Conservation (phyloP, 2,113 vertebrate genomes). For the Albula goreensis region DNA sequence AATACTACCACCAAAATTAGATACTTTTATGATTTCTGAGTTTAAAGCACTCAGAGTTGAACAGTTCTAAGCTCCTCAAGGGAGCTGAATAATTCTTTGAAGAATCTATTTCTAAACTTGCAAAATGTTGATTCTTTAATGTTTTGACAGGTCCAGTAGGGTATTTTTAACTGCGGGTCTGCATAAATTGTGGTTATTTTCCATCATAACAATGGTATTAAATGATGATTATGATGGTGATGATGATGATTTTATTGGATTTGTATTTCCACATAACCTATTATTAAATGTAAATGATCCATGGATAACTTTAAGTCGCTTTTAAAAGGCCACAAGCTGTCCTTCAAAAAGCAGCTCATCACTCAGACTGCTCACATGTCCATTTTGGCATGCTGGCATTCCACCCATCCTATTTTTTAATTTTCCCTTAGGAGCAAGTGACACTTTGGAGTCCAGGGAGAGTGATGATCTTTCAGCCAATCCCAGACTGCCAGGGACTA, state of each 20-base stretch:
- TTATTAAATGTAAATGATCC: neutral
- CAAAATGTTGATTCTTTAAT: conserved; percentile 11
- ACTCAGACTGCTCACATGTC: neutral
- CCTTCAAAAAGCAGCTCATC: neutral
- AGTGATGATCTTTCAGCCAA: conserved; percentile 81
- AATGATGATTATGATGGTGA: neutral
- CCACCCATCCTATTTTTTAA: neutral
- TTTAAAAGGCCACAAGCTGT: neutral
- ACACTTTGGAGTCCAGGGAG: conserved; percentile 76
- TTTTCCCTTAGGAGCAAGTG: conserved; percentile 67
- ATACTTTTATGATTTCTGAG: conserved; percentile 43
- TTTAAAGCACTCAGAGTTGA: conserved; percentile 21
- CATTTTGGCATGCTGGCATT: neutral
- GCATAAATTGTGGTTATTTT: conserved; percentile 1
- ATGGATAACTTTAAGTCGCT: neutral
- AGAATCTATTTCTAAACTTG: conserved; percentile 49
- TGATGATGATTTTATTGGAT: neutral
- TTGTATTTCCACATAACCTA: neutral
- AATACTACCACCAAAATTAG: conserved; percentile 47
- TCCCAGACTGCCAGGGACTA: conserved; percentile 62
- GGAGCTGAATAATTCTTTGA: conserved; percentile 38
- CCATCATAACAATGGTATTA: neutral
- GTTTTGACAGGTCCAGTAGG: neutral
- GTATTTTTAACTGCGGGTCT: conserved; percentile 24
- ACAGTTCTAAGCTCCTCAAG: conserved; percentile 44